These are phyloP conservation scores for Tribolium freemani DNA, from an alignment of 2,888 invertebrate genomes.

Conservation along the genomic window DNA sequence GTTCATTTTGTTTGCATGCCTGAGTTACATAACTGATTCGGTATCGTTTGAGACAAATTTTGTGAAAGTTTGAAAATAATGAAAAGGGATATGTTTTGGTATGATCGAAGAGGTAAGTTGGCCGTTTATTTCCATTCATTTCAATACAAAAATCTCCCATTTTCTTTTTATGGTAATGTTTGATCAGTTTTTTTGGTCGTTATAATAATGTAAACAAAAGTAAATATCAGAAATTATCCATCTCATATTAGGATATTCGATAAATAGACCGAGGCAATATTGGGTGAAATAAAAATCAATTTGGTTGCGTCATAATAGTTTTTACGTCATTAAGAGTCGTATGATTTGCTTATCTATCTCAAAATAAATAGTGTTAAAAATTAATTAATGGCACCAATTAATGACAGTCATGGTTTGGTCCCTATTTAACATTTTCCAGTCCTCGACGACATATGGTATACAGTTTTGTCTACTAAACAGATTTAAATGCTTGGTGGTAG, in stretches of 20 bases:
- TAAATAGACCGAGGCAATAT: not conserved
- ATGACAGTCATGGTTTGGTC: not conserved
- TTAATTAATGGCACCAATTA: not conserved
- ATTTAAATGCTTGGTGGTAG: not conserved
- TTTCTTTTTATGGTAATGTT: not conserved
- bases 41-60: not conserved
- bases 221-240: not conserved
- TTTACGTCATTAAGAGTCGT: not conserved
- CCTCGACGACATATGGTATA: not conserved
- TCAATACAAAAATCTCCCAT: not conserved
- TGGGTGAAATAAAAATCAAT: not conserved
- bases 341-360: not conserved
- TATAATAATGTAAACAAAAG: not conserved
- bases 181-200: not conserved
- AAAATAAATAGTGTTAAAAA: not conserved
- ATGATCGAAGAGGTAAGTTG: slow-evolving; percentile 18
- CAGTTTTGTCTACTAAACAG: not conserved
- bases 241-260: not conserved
- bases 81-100: slow-evolving; percentile 5
- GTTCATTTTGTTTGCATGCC: slow-evolving; percentile 16
- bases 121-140: not conserved
- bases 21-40: slow-evolving; percentile 5
- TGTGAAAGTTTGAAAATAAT: slow-evolving; percentile 3
- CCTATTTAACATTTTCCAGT: not conserved
- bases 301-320: not conserved